Percentiles rank a stretch among this genome's conserved stretches.
Evolutionary conservation across 2,113 vertebrate genomes (phyloP).

Genomic region (Hipposideros armiger): DNA sequence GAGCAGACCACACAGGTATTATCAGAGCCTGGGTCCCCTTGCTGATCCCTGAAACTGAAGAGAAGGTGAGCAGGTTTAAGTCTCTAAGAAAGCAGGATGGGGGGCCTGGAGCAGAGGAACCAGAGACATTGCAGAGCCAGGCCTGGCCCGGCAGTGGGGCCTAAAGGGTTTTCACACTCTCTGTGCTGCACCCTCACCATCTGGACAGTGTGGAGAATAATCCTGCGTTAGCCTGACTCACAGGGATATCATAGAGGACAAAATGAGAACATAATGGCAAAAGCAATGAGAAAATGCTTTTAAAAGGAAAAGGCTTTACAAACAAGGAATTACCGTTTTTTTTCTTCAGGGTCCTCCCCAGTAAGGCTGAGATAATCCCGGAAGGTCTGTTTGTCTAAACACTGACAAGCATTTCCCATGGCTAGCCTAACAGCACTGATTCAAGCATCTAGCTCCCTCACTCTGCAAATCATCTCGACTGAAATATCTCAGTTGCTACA

Average conservation of each 20-base stretch:
- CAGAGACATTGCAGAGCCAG: neutral
- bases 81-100: neutral
- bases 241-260: neutral
- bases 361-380: neutral
- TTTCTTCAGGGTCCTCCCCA: neutral
- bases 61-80: neutral
- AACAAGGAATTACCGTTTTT: neutral
- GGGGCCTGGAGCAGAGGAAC: neutral
- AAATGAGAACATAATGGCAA: neutral
- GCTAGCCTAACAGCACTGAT: neutral
- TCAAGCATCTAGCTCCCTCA: neutral
- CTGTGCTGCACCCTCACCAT: neutral
- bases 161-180: neutral
- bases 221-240: conserved; percentile 5
- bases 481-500: neutral
- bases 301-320: neutral
- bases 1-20: neutral
- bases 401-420: neutral
- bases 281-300: neutral
- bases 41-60: neutral
- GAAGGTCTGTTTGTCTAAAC: neutral
- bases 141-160: neutral
- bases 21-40: neutral
- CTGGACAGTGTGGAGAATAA: neutral
- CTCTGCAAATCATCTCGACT: neutral